Evolutionary conservation across 2,113 vertebrate genomes (phyloP), one percentile per base, ranked within the genome.

Genomic region (Embiotoca jacksoni): DNA sequence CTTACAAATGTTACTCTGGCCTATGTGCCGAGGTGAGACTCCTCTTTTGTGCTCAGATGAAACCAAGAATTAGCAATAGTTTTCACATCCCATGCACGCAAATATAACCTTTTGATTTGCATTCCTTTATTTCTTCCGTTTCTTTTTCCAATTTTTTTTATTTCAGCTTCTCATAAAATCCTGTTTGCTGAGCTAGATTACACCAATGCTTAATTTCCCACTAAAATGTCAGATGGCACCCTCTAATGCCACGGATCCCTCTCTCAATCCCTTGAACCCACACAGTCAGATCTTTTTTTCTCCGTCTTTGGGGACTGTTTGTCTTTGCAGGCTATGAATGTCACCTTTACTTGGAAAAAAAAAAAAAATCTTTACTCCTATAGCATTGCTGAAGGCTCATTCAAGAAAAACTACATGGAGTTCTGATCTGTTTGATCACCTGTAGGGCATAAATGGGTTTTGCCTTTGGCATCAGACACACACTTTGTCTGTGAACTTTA

Each of bases 191-290:
- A 87, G 70, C 66, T 73, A 80, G 72, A 87, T 75, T 73, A 80
- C 10, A 52, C 56, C 57, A 72, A 72, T 56, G 67, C 15, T 33
- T 84, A 31, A 72, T 79, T 72, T 84, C 49, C 69, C 65, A 23
- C 49, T 39, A 77, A 87, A 87, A 86, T 80, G 80, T 86, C 83
- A 86, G 85, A 75, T 82, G 74, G 71, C 75, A 76, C 63, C 67
- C 70, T 81, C 53, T 85, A 78, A 82, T 80, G 78, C 84, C 60
- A 67, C 4, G 2, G 49, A 87, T 85, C 65, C 61, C 31, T 81
- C 47, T 56, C 62, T 69, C 63, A 75, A 68, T 82, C 78, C 72
- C 37, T 82, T 83, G 65, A 75, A 74, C 76, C 37, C 63, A 52
- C 63, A 52, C 72, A 69, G 68, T 74, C 9, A 1, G 53, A 63